These are phyloP conservation scores for Pangasius djambal DNA, from an alignment of 2,797 vertebrate species.

Conservation along the genomic window DNA sequence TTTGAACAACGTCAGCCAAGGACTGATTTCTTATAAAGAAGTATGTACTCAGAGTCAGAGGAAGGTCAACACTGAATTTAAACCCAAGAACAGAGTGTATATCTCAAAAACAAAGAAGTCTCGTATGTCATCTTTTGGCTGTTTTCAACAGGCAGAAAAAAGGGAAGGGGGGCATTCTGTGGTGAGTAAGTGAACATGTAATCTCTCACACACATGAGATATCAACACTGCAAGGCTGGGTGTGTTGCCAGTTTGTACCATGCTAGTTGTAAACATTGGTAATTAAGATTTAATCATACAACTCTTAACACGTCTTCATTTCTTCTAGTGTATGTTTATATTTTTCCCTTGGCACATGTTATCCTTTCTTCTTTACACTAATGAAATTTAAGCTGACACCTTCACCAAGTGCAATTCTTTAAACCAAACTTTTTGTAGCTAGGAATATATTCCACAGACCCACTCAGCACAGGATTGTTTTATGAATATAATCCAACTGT, in stretches of 20 bases:
- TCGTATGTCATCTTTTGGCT: constrained; percentile 38
- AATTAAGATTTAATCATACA: background rate
- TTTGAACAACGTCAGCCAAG: background rate
- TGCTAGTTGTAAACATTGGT: background rate
- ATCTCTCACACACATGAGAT: constrained; percentile 12
- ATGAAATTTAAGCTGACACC: background rate
- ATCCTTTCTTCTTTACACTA: constrained; percentile 1
- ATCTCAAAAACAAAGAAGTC: constrained; percentile 12
- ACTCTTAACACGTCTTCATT: background rate
- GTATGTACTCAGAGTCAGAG: constrained; percentile 8
- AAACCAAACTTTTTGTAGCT: background rate
- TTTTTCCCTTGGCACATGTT: background rate
- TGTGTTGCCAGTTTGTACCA: constrained; percentile 23
- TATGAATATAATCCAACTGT: background rate
- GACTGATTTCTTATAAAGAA: background rate
- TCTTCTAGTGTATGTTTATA: background rate
- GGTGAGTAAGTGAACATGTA: background rate
- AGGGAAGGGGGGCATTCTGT: background rate
- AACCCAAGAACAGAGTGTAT: constrained; percentile 29
- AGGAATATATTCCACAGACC: background rate
- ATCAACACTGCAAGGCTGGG: constrained; percentile 16
- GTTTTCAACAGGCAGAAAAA: constrained; percentile 14
- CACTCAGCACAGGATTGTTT: background rate
- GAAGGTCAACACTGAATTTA: constrained; percentile 18
- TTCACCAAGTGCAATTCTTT: background rate